These are phyloP conservation scores for Hippasteria phrygiana DNA, from an alignment of 53 echinoderm and acorn worm genomes.

Conservation along the genomic window DNA sequence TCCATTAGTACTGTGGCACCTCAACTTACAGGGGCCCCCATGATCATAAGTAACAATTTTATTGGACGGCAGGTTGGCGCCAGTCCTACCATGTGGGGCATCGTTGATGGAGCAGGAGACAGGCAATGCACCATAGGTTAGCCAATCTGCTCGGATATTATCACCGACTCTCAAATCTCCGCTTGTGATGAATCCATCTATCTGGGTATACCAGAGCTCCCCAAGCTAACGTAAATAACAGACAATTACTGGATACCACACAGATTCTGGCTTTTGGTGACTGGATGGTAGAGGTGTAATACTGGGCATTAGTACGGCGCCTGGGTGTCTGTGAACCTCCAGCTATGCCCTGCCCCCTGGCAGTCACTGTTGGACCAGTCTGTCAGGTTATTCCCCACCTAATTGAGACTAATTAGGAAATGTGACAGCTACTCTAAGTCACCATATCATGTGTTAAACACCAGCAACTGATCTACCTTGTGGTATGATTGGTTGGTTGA, in stretches of 20 bases:
- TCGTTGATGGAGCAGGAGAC: conserved; percentile 39
- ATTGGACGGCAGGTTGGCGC: conserved; percentile 55
- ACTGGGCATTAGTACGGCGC: conserved; percentile 58
- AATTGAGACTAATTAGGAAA: conserved; percentile 74
- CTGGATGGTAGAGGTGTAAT: conserved; percentile 61
- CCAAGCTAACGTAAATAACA: conserved; percentile 63
- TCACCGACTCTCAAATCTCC: not conserved
- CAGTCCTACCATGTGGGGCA: conserved; percentile 58
- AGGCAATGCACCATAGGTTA: conserved; percentile 50
- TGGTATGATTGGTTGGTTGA: not conserved
- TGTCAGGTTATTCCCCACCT: conserved; percentile 65
- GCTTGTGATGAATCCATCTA: conserved; percentile 19
- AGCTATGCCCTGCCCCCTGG: conserved; percentile 64
- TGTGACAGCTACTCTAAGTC: conserved; percentile 64
- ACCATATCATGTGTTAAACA: conserved; percentile 62
- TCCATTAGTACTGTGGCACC: conserved; percentile 53
- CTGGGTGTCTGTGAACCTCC: conserved; percentile 47
- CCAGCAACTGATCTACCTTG: conserved; percentile 43
- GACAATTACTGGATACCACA: conserved; percentile 61
- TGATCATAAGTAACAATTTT: conserved; percentile 64
- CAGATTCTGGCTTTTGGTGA: conserved; percentile 20
- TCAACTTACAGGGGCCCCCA: conserved; percentile 45
- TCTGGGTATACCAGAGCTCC: conserved; percentile 41
- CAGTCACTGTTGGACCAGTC: conserved; percentile 49
- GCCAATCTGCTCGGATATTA: conserved; percentile 21